phyloP scores from a whole-genome alignment of 2,113 vertebrate genomes.

The Etheostoma cragini region DNA sequence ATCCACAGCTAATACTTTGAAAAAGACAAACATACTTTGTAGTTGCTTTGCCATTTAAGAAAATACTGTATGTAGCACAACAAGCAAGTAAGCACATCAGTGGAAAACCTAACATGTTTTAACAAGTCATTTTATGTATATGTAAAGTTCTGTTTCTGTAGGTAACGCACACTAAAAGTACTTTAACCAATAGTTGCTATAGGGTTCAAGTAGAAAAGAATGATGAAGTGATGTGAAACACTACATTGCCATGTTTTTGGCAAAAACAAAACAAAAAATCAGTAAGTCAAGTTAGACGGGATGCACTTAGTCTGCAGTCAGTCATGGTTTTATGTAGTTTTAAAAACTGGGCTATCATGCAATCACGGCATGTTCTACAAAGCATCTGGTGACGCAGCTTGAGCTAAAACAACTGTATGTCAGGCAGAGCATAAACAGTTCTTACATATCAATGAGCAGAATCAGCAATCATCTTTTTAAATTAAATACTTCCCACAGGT shows the following conservation, averaged over 20 bases:
- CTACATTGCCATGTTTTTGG: neutral
- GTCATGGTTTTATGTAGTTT: slow-evolving; percentile 5
- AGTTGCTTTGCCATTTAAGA: neutral
- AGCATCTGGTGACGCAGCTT: neutral
- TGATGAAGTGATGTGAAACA: neutral
- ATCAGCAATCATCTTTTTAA: slow-evolving; percentile 56
- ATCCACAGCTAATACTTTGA: slow-evolving; percentile 1
- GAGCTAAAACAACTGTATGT: neutral
- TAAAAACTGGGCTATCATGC: neutral
- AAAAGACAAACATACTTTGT: neutral
- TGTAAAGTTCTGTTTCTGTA: neutral
- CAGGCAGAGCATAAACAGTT: neutral
- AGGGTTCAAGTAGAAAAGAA: slow-evolving; percentile 13
- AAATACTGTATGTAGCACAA: slow-evolving; percentile 21
- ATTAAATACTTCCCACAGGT: slow-evolving; percentile 29
- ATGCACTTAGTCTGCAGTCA: slow-evolving; percentile 1
- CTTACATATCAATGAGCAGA: slow-evolving; percentile 34
- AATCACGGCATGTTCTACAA: neutral
- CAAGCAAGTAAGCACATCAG: neutral
- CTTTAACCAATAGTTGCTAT: neutral
- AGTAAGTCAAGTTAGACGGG: neutral
- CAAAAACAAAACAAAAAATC: neutral
- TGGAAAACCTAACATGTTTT: neutral
- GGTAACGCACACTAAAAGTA: slow-evolving; percentile 11
- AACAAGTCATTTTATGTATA: neutral